phyloP scores from a whole-genome alignment of 2,113 vertebrate genomes.

The Cebidichthys violaceus region DNA sequence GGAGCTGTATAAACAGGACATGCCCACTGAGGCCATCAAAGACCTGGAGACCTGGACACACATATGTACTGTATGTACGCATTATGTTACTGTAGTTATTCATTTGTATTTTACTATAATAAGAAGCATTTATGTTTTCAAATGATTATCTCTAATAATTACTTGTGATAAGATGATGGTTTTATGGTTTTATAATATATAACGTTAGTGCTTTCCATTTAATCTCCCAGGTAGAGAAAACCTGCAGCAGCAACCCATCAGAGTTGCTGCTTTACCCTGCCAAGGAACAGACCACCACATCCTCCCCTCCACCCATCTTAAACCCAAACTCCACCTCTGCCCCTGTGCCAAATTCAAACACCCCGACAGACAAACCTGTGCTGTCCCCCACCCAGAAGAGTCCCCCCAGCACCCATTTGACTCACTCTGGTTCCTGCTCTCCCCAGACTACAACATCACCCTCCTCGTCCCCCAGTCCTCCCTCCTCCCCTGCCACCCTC shows the following conservation, averaged over 20 bases:
- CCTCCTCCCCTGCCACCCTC: conserved; percentile 63
- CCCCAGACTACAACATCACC: conserved; percentile 54
- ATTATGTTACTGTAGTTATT: not conserved
- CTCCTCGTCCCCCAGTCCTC: conserved; percentile 61
- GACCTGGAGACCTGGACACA: conserved; percentile 91
- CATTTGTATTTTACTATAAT: not conserved
- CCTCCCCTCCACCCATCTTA: conserved; percentile 22
- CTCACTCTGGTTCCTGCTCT: conserved; percentile 55
- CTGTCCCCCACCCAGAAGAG: conserved; percentile 52
- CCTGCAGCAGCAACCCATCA: conserved; percentile 84
- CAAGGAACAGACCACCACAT: conserved; percentile 65
- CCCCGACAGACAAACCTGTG: conserved; percentile 26
- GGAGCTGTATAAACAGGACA: conserved; percentile 90
- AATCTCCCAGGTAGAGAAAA: conserved; percentile 88
- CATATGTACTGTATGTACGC: conserved; percentile 87
- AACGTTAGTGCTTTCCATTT: not conserved
- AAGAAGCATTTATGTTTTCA: not conserved
- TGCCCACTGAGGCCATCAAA: conserved; percentile 85
- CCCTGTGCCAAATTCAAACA: conserved; percentile 12
- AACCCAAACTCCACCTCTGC: conserved; percentile 28
- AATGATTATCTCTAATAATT: not conserved
- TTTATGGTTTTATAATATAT: not conserved
- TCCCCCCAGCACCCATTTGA: conserved; percentile 17
- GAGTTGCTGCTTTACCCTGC: conserved; percentile 91
- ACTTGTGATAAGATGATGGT: not conserved